These are phyloP conservation scores for Borostomias antarcticus DNA, from an alignment of 2,797 vertebrate genomes.

Conservation along the genomic window DNA sequence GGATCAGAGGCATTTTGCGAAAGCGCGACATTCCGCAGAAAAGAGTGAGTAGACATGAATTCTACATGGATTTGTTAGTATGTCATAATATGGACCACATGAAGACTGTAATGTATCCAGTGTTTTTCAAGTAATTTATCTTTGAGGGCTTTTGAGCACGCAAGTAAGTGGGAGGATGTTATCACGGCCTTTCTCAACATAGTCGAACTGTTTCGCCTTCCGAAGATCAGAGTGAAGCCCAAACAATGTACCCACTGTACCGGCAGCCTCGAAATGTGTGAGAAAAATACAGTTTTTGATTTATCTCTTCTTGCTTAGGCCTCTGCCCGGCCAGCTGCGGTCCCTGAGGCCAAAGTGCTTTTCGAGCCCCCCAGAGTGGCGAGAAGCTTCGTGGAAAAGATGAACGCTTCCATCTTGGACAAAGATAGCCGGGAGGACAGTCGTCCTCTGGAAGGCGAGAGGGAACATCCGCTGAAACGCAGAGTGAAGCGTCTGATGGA, in stretches of 20 bases:
- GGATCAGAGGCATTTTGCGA: constrained; percentile 54
- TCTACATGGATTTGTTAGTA: too few relatives aligned
- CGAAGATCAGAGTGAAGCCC: not conserved
- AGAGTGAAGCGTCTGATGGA: constrained; percentile 52
- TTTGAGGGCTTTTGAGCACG: not conserved
- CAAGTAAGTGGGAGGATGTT: too few relatives aligned
- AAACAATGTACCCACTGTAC: not conserved
- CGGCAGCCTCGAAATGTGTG: not conserved
- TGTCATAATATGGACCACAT: too few relatives aligned
- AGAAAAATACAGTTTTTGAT: not conserved
- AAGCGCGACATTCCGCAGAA: not conserved
- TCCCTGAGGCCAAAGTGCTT: constrained; percentile 6
- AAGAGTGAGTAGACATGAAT: not conserved
- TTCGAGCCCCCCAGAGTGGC: not conserved
- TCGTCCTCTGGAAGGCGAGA: not conserved
- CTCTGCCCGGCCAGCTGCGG: not conserved
- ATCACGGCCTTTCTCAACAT: not conserved
- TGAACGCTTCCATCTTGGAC: not conserved
- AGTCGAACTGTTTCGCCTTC: not conserved
- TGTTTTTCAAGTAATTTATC: not conserved
- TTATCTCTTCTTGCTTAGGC: not conserved
- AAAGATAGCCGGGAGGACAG: not conserved
- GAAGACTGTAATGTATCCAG: too few relatives aligned
- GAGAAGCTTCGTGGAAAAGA: constrained; percentile 1
- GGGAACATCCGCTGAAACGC: constrained; percentile 58